Base-by-base conservation (phyloP, 2,888 invertebrate species). In the Therioaphis trifolii region DNA sequence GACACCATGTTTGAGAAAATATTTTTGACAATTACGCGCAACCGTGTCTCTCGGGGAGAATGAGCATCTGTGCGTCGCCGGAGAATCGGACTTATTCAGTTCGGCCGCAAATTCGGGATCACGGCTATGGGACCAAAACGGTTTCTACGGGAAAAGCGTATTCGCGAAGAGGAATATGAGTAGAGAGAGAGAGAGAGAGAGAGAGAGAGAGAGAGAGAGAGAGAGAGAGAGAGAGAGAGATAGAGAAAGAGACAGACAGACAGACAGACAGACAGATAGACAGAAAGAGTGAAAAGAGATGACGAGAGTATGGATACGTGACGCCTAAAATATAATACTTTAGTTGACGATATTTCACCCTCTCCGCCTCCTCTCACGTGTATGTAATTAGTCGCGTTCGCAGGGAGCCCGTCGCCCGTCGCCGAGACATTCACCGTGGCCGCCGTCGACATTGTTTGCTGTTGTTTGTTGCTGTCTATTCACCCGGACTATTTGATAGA, bases 401-500 rank as follows among this genome's bases (percentile, higher is more conserved):
- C 52, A 3, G 9, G 24, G 21, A 58, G 24, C n/a, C 12, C 9
- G 12, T 58, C 21, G 12, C 35, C 35, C 35, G 35, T 35, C 55
- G 2, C 58, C 52, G 52, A 21, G 21, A 21, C 58, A 24, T 24
- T 24, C 35, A 35, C 7, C 35, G 35, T 7, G 4, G 35, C 7
- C 35, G 35, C 35, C 35, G 55, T 5, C 18, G n/a, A 63, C 43
- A 49, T 49, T 77, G 77, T 77, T 66, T n/a, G 52, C 52, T 18
- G 52, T 52, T 18, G 46, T 35, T 49, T 46, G 63, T 66, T 9
- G 77, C 29, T 15, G 77, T 35, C 49, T 52, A 52, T 78, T 52
- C 40, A 52, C 35, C 52, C 66, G 77, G 35, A 66, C 77, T 4
- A 18, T 78, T 78, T 78, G 77, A 78, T 40, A 66, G 77, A 78